Percentiles rank a stretch among this genome's conserved stretches.
Evolutionary conservation across 2,888 invertebrate species (phyloP).

Genomic region (Ichneumoninae sp.): DNA sequence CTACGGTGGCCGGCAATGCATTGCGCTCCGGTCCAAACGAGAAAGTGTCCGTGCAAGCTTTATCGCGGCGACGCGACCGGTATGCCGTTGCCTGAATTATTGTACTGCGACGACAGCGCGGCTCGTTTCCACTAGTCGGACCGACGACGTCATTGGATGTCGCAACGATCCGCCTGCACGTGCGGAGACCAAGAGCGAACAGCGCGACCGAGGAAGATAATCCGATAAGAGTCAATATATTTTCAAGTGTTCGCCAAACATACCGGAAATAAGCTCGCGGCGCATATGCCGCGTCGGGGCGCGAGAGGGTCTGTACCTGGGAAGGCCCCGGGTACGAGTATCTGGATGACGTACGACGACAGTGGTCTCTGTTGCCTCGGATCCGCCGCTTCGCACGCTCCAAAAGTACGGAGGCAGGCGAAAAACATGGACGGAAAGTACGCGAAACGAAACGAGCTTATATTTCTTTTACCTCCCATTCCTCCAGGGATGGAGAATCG

Average conservation of each 20-base stretch:
- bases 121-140: slow-evolving; percentile 18
- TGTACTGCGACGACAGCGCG: slow-evolving; percentile 13
- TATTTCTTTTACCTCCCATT: slow-evolving; percentile 48
- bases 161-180: slow-evolving; percentile 24
- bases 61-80: slow-evolving; percentile 45
- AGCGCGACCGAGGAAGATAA: slow-evolving; percentile 71
- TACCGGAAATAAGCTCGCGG: slow-evolving; percentile 70
- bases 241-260: slow-evolving; percentile 81
- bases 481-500: slow-evolving; percentile 27
- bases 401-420: slow-evolving; percentile 1
- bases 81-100: slow-evolving; percentile 57
- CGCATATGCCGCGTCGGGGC: slow-evolving; percentile 64
- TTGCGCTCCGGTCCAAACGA: slow-evolving; percentile 24
- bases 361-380: slow-evolving; percentile 40
- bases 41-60: slow-evolving; percentile 50
- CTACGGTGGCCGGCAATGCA: slow-evolving; percentile 10
- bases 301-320: slow-evolving; percentile 43
- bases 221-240: slow-evolving; percentile 78
- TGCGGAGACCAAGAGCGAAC: slow-evolving; percentile 37
- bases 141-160: slow-evolving; percentile 50
- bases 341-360: slow-evolving; percentile 68
- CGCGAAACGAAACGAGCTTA: slow-evolving; percentile 59
- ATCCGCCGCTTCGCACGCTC: slow-evolving; percentile 22
- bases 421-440: slow-evolving; percentile 43
- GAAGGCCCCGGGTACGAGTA: slow-evolving; percentile 37